Base-by-base conservation (phyloP, 2,797 vertebrate species). In the Sparus aurata region DNA sequence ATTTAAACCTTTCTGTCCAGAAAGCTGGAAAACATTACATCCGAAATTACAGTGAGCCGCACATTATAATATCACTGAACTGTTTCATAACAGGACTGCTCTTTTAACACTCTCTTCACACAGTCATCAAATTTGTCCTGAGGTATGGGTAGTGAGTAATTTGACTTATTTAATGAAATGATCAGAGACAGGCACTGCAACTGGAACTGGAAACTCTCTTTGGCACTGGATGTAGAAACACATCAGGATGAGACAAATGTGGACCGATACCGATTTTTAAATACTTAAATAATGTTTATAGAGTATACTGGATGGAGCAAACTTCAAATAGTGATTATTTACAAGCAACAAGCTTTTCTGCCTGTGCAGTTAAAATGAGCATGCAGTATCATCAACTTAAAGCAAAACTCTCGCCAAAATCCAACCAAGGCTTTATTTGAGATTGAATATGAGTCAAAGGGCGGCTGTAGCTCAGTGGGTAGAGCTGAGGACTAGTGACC, bases 91-190 rank as follows among this genome's bases (percentile, higher is more conserved):
- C 59, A 66, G 43, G 38, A 43, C 17, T 30, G 57, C 57, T 61
- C 34, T 78, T 71, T 61, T 71, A 63, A 79, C 60, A 69, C 49
- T 75, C 23, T 38, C 23, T 18, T 57, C 58, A 65, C 8, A 52
- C 46, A 34, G 47, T 38, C 2, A 2, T 66, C 54, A 63, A 23
- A 81, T 85, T 69, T 70, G 43, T 65, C 52, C 59, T 18, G 59
- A 61, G 9, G n/a, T 38, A 50, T 23, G 45, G 45, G 17, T 16
- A 20, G 59, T 60, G 55, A 45, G 60, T 73, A 25, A 81, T 70
- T 74, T 69, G 38, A 78, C 57, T 69, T 10, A 79, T 27, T 83
- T 67, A 69, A 79, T 79, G 13, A 62, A 45, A 71, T 84, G 27
- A 82, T 70, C 77, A 79, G 57, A 81, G 76, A 71, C 58, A 79